Percentiles rank a stretch among this genome's conserved stretches.
These are phyloP conservation scores for Melitaea athalia DNA, from an alignment of 2,888 invertebrate genomes.

Conservation along the genomic window DNA sequence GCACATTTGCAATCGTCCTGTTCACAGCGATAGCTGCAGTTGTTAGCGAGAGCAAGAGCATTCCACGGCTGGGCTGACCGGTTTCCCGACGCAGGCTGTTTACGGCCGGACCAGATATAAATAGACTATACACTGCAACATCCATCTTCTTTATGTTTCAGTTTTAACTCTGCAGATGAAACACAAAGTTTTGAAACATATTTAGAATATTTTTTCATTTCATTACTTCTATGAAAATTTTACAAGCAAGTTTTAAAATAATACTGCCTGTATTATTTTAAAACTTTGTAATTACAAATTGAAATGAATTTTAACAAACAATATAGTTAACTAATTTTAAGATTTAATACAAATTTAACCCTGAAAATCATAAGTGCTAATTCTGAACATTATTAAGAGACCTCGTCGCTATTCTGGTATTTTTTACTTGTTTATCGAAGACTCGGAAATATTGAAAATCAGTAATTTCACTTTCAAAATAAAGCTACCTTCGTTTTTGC, in stretches of 20 bases:
- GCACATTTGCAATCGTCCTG: constrained; percentile 62
- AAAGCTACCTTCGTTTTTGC: constrained; percentile 22
- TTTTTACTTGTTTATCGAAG: constrained; percentile 25
- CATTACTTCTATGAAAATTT: background rate
- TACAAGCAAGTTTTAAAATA: background rate
- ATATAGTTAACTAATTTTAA: constrained; percentile 49
- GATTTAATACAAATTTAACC: constrained; percentile 58
- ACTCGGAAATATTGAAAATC: constrained; percentile 34
- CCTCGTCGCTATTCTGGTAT: constrained; percentile 21
- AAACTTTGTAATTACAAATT: background rate
- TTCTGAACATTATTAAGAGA: constrained; percentile 48
- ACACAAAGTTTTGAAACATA: constrained; percentile 22
- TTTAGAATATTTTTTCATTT: background rate
- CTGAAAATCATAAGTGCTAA: constrained; percentile 48
- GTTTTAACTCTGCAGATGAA: constrained; percentile 52
- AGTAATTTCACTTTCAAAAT: constrained; percentile 60
- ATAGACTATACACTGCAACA: constrained; percentile 75
- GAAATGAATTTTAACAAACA: constrained; percentile 46
- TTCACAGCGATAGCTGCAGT: constrained; percentile 55
- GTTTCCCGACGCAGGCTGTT: constrained; percentile 70
- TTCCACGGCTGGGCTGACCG: constrained; percentile 74
- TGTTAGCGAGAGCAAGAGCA: constrained; percentile 73
- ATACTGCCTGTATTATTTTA: no score
- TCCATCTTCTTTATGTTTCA: constrained; percentile 70
- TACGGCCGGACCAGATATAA: constrained; percentile 78